phyloP scores from a whole-genome alignment of 1,140 invertebrate genomes.

The Venustaconcha ellipsiformis region DNA sequence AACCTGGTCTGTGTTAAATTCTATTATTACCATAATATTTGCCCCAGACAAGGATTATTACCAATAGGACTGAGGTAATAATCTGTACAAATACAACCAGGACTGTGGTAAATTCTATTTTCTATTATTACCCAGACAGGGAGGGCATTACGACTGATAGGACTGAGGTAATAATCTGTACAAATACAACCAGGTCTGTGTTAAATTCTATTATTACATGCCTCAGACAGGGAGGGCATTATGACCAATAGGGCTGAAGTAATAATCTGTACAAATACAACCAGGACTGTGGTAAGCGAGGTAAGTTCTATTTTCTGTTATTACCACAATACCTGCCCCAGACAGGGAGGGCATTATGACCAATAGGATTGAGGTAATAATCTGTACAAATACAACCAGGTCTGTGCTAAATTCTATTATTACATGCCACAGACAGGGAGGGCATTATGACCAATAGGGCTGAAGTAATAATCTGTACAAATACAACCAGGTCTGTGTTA shows the following conservation, averaged over 20 bases:
- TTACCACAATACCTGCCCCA: slow-evolving; percentile 83
- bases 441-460: not conserved
- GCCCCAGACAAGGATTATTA: too few relatives aligned
- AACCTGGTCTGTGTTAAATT: not conserved
- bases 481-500: too few relatives aligned
- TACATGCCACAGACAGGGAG: slow-evolving; percentile 79
- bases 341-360: slow-evolving; percentile 88
- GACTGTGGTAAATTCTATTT: too few relatives aligned
- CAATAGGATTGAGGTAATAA: slow-evolving; percentile 86
- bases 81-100: too few relatives aligned
- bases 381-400: not conserved
- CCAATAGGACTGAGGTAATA: too few relatives aligned
- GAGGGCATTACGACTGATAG: slow-evolving; percentile 91
- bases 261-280: too few relatives aligned
- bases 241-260: too few relatives aligned
- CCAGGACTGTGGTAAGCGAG: too few relatives aligned
- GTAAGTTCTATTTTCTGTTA: too few relatives aligned
- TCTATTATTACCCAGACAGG: slow-evolving; percentile 67
- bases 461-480: not conserved
- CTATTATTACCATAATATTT: not conserved
- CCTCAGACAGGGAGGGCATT: too few relatives aligned
- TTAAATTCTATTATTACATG: not conserved
- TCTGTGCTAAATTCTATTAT: slow-evolving; percentile 77
- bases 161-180: slow-evolving; percentile 77
- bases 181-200: not conserved